Evolutionary conservation across 2,888 invertebrate genomes (phyloP).

Genomic region (Prosopocoilus inquinatus): DNA sequence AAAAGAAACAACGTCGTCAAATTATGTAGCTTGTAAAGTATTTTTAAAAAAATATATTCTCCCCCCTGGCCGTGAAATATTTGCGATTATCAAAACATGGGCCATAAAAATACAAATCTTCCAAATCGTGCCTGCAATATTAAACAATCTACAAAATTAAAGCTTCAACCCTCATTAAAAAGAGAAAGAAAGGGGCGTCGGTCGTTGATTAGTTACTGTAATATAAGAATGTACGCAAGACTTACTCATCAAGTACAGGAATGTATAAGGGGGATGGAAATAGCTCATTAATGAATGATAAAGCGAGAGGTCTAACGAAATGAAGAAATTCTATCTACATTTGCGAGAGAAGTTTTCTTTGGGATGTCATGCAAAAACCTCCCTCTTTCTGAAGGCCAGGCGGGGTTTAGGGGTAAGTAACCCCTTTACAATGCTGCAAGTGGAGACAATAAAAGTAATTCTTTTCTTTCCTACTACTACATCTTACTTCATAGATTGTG

Average conservation of each 20-base stretch:
- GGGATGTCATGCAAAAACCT: conserved; percentile 49
- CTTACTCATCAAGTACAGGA: conserved; percentile 38
- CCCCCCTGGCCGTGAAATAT: conserved; percentile 4
- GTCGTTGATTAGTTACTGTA: conserved; percentile 46
- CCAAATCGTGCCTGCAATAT: conserved; percentile 37
- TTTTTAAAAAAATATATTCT: too few relatives aligned
- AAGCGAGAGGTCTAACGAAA: conserved; percentile 54
- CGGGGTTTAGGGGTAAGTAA: conserved; percentile 25
- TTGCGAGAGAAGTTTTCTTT: conserved; percentile 53
- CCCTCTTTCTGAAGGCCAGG: conserved; percentile 34
- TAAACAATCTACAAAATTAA: conserved; percentile 42
- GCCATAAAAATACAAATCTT: conserved; percentile 28
- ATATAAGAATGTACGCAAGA: conserved; percentile 48
- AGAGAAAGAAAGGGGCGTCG: conserved; percentile 42
- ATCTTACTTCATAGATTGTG: conserved; percentile 40
- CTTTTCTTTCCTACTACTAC: conserved; percentile 36
- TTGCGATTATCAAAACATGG: conserved; percentile 28
- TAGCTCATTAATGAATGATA: conserved; percentile 34
- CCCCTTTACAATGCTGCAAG: conserved; percentile 44
- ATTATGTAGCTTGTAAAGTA: too few relatives aligned
- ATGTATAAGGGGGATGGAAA: conserved; percentile 36
- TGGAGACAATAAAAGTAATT: conserved; percentile 48
- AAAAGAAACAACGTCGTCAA: too few relatives aligned
- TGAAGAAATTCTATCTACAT: conserved; percentile 64
- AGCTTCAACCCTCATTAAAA: conserved; percentile 44